A percentile compares a stretch with the other conserved stretches of the same genome.
Conservation (phyloP, 2,888 invertebrate species). For the Drosophila leonis region DNA sequence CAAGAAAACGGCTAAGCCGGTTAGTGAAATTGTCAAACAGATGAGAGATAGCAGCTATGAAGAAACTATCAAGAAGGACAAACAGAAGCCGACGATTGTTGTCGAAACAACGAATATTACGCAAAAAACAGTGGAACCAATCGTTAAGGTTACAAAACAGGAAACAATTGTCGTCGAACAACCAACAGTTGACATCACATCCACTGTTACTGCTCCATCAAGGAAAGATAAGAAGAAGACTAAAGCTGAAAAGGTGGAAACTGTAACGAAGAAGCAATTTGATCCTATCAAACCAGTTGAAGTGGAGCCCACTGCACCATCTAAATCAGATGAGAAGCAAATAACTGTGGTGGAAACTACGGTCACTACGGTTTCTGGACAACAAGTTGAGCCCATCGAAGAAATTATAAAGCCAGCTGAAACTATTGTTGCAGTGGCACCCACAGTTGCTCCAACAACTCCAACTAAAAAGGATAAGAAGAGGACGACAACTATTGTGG, state of each 20-base stretch:
- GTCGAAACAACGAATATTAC: constrained; percentile 12
- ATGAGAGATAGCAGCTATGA: not conserved
- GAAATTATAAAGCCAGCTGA: constrained; percentile 17
- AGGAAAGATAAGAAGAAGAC: constrained; percentile 44
- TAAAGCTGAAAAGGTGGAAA: constrained; percentile 24
- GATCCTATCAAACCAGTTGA: constrained; percentile 7
- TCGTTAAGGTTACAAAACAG: constrained; percentile 14
- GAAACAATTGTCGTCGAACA: constrained; percentile 14
- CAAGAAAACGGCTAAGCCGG: constrained; percentile 11
- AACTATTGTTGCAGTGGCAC: not conserved
- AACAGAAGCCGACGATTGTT: constrained; percentile 29
- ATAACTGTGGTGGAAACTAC: constrained; percentile 32
- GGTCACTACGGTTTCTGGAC: not conserved
- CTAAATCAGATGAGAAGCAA: constrained; percentile 27
- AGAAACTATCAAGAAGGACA: constrained; percentile 23
- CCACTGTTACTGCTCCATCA: constrained; percentile 7
- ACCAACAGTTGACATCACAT: not conserved
- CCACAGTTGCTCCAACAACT: constrained; percentile 5
- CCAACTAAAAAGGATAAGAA: constrained; percentile 20
- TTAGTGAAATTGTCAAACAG: constrained; percentile 17
- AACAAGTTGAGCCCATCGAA: constrained; percentile 12
- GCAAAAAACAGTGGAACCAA: constrained; percentile 18
- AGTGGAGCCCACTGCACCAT: constrained; percentile 1
- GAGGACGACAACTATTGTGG: constrained; percentile 17
- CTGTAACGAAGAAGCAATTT: constrained; percentile 8